A percentile compares a stretch with the other conserved stretches of the same genome.
phyloP scores from a whole-genome alignment of 2,797 vertebrate species.

The Danio albolineatus region DNA sequence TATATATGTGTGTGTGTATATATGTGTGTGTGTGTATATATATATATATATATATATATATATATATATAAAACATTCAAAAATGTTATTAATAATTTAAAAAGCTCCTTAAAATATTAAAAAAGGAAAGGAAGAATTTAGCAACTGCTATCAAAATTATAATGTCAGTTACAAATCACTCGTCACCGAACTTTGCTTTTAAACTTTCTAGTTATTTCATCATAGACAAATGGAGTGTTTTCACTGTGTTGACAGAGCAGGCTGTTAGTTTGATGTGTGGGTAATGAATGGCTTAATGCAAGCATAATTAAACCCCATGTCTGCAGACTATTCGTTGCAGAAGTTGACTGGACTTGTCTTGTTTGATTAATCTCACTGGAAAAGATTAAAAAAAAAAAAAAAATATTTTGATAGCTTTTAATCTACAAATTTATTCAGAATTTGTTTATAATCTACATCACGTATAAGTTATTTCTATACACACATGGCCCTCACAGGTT shows the following conservation, averaged over 20 bases:
- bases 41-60: no score
- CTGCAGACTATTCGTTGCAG: neutral
- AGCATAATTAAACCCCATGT: slow-evolving; percentile 11
- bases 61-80: no score
- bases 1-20: no score
- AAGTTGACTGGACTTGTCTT: slow-evolving; percentile 15
- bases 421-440: neutral
- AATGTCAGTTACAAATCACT: neutral
- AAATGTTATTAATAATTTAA: no score
- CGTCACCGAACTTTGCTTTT: neutral
- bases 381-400: neutral
- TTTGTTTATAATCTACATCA: neutral
- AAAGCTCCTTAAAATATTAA: no score
- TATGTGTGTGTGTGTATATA: no score
- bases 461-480: neutral
- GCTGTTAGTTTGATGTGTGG: slow-evolving; percentile 20
- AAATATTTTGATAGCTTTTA: neutral
- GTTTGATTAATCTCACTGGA: slow-evolving; percentile 17
- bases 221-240: slow-evolving; percentile 13
- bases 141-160: neutral
- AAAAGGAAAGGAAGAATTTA: no score
- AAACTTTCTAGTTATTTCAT: neutral
- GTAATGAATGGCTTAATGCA: slow-evolving; percentile 36
- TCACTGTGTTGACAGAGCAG: slow-evolving; percentile 27
- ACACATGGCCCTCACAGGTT: neutral